A percentile compares a stretch with the other conserved stretches of the same genome.
Evolutionary conservation across 2,113 vertebrate species (phyloP).

Genomic region (Capreolus pygargus): DNA sequence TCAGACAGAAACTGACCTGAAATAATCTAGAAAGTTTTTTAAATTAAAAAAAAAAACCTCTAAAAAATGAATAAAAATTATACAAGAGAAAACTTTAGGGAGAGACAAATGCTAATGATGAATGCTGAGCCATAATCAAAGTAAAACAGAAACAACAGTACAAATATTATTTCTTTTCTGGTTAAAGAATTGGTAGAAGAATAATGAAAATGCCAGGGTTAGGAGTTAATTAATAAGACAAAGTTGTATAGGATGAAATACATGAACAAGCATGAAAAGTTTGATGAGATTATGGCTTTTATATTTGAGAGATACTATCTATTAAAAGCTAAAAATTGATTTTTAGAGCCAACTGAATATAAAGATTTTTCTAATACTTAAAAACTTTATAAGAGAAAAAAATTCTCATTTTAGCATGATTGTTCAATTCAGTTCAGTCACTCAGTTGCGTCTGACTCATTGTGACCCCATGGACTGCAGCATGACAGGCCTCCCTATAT

Average conservation of each 20-base stretch:
- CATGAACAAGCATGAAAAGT: background rate
- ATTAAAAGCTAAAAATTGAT: constrained; percentile 28
- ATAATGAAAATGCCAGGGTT: background rate
- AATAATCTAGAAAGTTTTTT: constrained; percentile 87
- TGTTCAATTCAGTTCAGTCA: background rate
- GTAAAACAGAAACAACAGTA: background rate
- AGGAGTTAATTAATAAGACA: background rate
- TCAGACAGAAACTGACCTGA: constrained; percentile 98
- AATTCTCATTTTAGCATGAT: background rate
- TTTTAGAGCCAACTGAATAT: background rate
- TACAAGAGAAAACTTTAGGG: background rate
- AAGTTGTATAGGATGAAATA: background rate
- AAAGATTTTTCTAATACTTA: constrained; percentile 8
- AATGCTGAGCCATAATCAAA: background rate
- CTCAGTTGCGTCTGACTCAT: background rate
- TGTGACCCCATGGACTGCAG: background rate
- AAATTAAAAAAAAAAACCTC: background rate
- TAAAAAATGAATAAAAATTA: background rate
- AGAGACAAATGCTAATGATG: background rate
- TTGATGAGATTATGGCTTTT: background rate
- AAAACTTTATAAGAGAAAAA: background rate
- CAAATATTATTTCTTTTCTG: background rate
- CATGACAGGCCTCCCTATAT: accelerated
- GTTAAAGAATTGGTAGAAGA: background rate
- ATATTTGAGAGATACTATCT: background rate